phyloP scores from a whole-genome alignment of 2,797 vertebrate genomes.

The Uromys caudimaculatus region DNA sequence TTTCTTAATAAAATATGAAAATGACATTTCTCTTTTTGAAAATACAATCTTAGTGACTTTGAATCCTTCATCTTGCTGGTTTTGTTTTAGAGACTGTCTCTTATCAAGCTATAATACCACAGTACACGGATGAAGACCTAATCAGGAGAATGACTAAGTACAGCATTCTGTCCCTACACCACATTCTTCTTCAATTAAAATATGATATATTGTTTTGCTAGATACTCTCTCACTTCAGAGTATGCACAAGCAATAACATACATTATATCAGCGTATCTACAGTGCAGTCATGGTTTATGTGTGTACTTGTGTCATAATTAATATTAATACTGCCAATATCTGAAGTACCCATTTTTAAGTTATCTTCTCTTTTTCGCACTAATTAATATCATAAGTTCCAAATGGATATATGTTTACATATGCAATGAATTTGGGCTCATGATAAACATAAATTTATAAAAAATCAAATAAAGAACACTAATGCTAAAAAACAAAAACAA shows the following conservation, averaged over 20 bases:
- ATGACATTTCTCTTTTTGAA: background rate
- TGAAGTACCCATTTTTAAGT: background rate
- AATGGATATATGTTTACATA: background rate
- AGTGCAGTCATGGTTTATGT: background rate
- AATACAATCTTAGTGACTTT: background rate
- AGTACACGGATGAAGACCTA: background rate
- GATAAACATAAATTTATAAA: conserved; percentile 53
- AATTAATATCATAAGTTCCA: background rate
- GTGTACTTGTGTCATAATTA: background rate
- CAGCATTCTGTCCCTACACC: background rate
- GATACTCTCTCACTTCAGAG: background rate
- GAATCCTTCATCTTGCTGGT: background rate
- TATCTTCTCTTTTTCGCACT: background rate
- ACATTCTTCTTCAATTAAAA: background rate
- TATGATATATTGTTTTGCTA: background rate
- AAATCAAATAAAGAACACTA: background rate
- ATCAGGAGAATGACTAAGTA: background rate
- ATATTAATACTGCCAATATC: background rate
- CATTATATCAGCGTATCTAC: background rate
- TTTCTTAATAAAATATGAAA: background rate
- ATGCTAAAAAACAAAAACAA: background rate
- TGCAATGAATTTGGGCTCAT: background rate
- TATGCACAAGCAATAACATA: background rate
- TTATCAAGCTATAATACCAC: background rate
- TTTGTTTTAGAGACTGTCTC: background rate